A percentile compares a stretch with the other conserved stretches of the same genome.
Evolutionary conservation across 2,113 vertebrate genomes (phyloP).

Genomic region (Nansenia antarctica): DNA sequence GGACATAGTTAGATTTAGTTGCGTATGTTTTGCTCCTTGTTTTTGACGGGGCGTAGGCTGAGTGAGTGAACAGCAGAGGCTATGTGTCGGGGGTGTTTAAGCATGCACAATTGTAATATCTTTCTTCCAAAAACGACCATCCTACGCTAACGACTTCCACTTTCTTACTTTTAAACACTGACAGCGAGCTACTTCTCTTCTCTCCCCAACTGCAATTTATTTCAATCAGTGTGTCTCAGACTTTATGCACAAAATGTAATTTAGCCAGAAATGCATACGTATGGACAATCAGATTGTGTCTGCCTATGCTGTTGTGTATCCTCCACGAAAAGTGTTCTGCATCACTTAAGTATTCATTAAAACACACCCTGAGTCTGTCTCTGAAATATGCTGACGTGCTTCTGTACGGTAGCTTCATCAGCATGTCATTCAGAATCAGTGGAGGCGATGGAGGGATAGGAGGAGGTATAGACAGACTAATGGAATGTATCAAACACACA

Average conservation of each 20-base stretch:
- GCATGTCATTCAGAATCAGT: slow-evolving; percentile 34
- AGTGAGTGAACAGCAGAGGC: no score
- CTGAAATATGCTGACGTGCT: slow-evolving; percentile 63
- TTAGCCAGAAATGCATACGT: neutral
- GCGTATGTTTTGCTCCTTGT: no score
- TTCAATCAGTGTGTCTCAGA: neutral
- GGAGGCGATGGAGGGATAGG: neutral
- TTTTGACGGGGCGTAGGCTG: no score
- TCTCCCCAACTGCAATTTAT: neutral
- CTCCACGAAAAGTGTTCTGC: slow-evolving; percentile 3
- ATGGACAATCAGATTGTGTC: neutral
- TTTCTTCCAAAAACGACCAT: no score
- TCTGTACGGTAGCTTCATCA: slow-evolving; percentile 41
- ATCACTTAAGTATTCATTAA: slow-evolving; percentile 41
- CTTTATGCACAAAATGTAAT: neutral
- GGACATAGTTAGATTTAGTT: no score
- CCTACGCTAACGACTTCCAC: neutral
- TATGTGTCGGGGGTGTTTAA: no score
- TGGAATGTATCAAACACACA: slow-evolving; percentile 52
- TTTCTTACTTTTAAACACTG: neutral
- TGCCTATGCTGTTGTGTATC: neutral
- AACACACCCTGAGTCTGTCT: slow-evolving; percentile 13
- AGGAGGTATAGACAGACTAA: slow-evolving; percentile 50
- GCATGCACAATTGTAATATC: no score
- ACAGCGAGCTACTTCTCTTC: neutral